A percentile compares a stretch with the other conserved stretches of the same genome.
Conservation (phyloP, 2,888 invertebrate genomes). For the Himalopsyche japonica region DNA sequence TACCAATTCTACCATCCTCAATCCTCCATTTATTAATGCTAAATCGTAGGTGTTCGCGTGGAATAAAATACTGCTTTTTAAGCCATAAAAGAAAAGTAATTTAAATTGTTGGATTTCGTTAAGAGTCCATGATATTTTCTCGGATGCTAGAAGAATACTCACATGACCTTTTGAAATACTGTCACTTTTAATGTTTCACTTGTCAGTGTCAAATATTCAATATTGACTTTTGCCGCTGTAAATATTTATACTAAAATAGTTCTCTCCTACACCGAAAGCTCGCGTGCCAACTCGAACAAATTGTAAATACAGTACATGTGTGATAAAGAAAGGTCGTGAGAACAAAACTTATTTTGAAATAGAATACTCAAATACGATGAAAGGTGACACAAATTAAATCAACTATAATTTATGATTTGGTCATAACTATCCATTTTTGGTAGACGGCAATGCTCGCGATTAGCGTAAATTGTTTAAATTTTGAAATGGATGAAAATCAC, state of each 20-base stretch:
- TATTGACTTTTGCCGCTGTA: not conserved
- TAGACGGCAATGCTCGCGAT: too few species aligned
- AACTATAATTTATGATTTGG: too few species aligned
- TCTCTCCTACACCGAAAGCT: not conserved
- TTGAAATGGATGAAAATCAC: too few species aligned
- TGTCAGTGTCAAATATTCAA: not conserved
- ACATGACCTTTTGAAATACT: not conserved
- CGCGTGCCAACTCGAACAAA: not conserved
- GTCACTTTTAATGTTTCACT: not conserved
- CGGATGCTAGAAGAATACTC: not conserved
- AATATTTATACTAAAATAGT: not conserved
- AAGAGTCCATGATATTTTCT: not conserved
- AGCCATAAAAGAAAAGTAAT: too few species aligned
- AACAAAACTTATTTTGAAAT: too few species aligned
- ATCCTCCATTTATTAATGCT: too few species aligned
- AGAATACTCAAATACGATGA: not conserved
- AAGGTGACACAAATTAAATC: not conserved
- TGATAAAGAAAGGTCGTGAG: not conserved
- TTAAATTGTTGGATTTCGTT: not conserved
- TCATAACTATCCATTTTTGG: too few species aligned
- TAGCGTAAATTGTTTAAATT: too few species aligned
- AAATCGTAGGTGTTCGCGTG: too few species aligned
- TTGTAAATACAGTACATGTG: not conserved
- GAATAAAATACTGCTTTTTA: too few species aligned
- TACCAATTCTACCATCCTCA: too few species aligned